Evolutionary conservation across 2,888 invertebrate genomes (phyloP), one percentile per base, ranked within the genome.

Genomic region (Polymixis lichenea): DNA sequence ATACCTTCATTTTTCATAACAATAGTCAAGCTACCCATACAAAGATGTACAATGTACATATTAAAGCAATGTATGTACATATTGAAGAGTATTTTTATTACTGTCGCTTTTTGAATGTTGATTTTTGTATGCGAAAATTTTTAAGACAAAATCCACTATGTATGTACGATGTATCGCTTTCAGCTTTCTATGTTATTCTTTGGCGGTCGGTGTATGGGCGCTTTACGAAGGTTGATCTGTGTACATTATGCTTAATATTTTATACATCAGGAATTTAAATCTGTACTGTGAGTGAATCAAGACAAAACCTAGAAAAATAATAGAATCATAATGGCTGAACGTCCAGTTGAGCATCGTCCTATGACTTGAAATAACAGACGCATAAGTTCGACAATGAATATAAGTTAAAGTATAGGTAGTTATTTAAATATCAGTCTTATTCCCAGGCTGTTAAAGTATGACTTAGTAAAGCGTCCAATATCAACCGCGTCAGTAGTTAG

Each of bases 11-110:
- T 53, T 80, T 32, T 67, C 19, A 61, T 13, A 43, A 85, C 78
- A 87, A 84, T 88, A 88, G 87, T 89, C 86, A 85, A 85, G 84
- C 85, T 89, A 86, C 78, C 71, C 73, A 88, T 82, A 83, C 75
- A 89, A 84, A 80, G 88, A 87, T 92, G 93, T 93, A 93, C 91
- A 89, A 87, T 92, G 93, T 93, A 93, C 91, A 93, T 93, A 92
- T 86, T 90, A 88, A 88, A 89, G 88, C 90, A 87, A 89, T 90
- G 87, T 91, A 91, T 93, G 93, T 93, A 93, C 90, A 93, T 93
- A 93, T 89, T 89, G 90, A 86, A 90, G 88, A 91, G 86, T 91
- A 89, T 92, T 91, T 91, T 91, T 92, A 90, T 90, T 89, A 90
- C 84, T 76, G 85, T 90, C 87, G 88, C 88, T 88, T 86, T 84